Evolutionary conservation across 2,113 vertebrate genomes (phyloP), one percentile per base, ranked within the genome.

Genomic region (Triplophysa tibetana): DNA sequence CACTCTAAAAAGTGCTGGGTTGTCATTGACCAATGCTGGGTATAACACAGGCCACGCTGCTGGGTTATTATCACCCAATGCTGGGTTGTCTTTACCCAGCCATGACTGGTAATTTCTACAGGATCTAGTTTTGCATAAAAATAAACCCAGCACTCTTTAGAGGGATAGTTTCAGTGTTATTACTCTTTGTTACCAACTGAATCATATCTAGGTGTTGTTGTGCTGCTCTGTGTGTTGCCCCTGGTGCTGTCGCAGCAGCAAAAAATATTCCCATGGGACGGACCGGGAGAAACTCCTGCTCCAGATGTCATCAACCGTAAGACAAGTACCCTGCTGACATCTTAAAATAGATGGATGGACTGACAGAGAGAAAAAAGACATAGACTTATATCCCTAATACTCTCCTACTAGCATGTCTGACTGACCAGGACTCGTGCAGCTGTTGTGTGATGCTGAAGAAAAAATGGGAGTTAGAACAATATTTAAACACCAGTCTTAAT

Each of bases 371-470:
- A 6, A 38, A 9, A 10, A 10, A 58, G 8, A n/a, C 7, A 38
- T n/a, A 16, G 16, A 52, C 16, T 19, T 7, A 9, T 43, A 12
- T 16, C 33, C 70, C 29, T 10, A 33, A 60, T 67, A 4, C 33
- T 81, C 68, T 67, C 62, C 43, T 10, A 24, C 17, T 73, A 86
- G 85, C 63, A 4, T 86, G 85, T 21, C 50, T 80, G 66, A 58
- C 26, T 48, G 85, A 86, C 69, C 29, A 63, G 2, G 52, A 50
- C 10, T 79, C 79, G 66, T 86, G 85, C 60, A 68, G 82, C 66
- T 86, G 85, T 64, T 86, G 85, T 62, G 14, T 82, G 48, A 84
- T 86, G 82, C 70, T 82, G 26, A 78, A 38, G 58, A 67, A 75
- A 45, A 80, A 82, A 74, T 56, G 66, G 72, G 65, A 60, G 8